Evolutionary conservation across 2,113 vertebrate genomes (phyloP).

Genomic region (Vidua macroura): DNA sequence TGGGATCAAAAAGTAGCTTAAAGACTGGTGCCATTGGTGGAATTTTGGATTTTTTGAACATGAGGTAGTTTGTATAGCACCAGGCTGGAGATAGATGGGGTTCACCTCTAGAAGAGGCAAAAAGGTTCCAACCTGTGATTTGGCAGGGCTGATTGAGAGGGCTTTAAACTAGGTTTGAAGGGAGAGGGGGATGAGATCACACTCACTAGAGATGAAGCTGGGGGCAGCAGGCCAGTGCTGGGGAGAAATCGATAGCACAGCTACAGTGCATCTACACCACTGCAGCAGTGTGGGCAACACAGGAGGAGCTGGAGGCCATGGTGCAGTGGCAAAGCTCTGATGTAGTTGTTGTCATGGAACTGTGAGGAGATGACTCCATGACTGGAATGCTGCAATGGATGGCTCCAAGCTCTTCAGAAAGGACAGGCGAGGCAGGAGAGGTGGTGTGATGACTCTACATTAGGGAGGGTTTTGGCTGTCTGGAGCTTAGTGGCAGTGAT

Average conservation of each 20-base stretch:
- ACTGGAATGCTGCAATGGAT: background rate
- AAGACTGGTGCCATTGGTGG: background rate
- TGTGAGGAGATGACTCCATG: background rate
- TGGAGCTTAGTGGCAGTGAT: background rate
- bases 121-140: background rate
- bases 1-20: background rate
- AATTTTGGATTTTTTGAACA: background rate
- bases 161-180: background rate
- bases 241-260: background rate
- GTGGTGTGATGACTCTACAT: background rate
- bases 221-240: background rate
- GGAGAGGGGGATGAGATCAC: background rate
- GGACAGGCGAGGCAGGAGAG: background rate
- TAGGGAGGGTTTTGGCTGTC: background rate
- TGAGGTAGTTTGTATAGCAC: background rate
- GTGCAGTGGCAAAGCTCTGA: background rate
- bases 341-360: background rate
- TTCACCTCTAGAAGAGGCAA: background rate
- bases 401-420: background rate
- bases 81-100: background rate
- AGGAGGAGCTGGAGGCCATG: background rate
- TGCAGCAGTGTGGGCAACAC: background rate
- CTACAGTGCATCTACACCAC: background rate
- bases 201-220: background rate
- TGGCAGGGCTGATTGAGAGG: background rate